A percentile compares a stretch with the other conserved stretches of the same genome.
Conservation (phyloP, 2,797 vertebrate species). For the Pelodytes ibericus region DNA sequence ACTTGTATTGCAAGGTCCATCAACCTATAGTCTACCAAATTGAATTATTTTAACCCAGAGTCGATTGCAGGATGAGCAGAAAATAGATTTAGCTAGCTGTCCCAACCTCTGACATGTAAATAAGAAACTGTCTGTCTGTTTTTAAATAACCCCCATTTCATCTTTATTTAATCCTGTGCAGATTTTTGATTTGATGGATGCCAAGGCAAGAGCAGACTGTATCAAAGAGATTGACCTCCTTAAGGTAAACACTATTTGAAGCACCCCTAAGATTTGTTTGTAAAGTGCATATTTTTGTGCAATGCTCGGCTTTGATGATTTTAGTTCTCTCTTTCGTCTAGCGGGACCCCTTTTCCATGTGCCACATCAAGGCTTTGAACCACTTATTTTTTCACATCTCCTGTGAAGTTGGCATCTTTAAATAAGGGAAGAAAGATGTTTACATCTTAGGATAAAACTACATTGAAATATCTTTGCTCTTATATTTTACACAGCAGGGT, state of each 20-base stretch:
- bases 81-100: no score
- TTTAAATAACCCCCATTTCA: conserved; percentile 19
- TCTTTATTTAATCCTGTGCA: conserved; percentile 79
- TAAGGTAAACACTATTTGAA: conserved; percentile 85
- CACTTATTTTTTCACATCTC: conserved; percentile 37
- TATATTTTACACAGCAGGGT: not conserved
- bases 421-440: conserved; percentile 47
- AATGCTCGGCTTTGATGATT: conserved; percentile 46
- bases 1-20: no score
- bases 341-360: conserved; percentile 28
- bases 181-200: conserved; percentile 99
- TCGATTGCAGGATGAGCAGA: no score
- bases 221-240: conserved; percentile 99
- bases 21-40: no score
- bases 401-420: conserved; percentile 49
- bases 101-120: no score
- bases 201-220: conserved; percentile 98
- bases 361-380: conserved; percentile 53
- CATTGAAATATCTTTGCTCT: conserved; percentile 45
- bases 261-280: conserved; percentile 49
- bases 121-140: no score
- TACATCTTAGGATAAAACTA: conserved; percentile 46
- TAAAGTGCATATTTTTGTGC: conserved; percentile 29
- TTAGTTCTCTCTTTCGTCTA: conserved; percentile 32
- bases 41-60: no score